These are phyloP conservation scores for Vespertilio murinus DNA, from an alignment of 2,797 vertebrate genomes.

Conservation along the genomic window DNA sequence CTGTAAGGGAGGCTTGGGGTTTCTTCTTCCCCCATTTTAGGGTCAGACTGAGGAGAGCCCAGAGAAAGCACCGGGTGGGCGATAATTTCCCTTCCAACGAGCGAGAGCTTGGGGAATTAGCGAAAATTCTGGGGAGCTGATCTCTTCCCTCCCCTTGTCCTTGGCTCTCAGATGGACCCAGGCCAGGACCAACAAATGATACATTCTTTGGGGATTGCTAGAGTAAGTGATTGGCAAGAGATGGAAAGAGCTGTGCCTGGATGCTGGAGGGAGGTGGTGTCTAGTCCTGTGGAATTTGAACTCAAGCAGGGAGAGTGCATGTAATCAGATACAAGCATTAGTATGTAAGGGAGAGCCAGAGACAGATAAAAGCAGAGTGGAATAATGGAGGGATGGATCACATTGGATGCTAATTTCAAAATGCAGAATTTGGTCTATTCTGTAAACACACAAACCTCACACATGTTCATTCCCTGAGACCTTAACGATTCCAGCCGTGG, in stretches of 20 bases:
- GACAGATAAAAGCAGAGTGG: neutral
- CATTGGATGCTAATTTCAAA: constrained; percentile 6
- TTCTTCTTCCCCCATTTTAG: neutral
- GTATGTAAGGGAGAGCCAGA: neutral
- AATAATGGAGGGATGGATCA: neutral
- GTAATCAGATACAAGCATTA: neutral
- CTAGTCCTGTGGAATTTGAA: neutral
- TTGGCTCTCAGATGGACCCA: neutral
- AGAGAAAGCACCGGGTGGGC: neutral
- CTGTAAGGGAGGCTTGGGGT: neutral
- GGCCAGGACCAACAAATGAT: neutral
- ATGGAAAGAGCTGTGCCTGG: neutral
- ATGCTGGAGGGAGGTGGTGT: neutral
- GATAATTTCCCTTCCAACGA: neutral
- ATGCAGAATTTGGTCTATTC: neutral
- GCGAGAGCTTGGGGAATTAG: neutral
- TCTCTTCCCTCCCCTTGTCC: neutral
- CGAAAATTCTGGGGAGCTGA: neutral
- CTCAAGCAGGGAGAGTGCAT: neutral
- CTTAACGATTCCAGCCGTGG: no score
- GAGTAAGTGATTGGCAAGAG: constrained; percentile 28
- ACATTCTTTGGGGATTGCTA: neutral
- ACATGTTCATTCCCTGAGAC: neutral
- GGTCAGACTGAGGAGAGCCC: neutral
- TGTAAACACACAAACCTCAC: neutral